Percentiles rank a stretch among this genome's conserved stretches.
phyloP scores from a whole-genome alignment of 2,113 vertebrate genomes.

The Phylloscopus trochiloides region DNA sequence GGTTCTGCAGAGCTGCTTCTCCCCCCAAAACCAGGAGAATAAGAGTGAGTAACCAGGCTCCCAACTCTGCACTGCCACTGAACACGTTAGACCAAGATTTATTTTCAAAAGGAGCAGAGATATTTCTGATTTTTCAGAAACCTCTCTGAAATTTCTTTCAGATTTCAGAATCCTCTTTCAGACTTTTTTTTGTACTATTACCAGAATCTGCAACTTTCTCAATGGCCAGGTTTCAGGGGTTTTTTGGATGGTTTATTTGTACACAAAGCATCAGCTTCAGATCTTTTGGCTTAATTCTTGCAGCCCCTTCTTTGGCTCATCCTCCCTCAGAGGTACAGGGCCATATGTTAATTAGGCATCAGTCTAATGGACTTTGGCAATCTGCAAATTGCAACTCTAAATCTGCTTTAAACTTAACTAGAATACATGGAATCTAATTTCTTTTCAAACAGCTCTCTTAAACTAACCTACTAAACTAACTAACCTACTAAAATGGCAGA shows the following conservation, averaged over 20 bases:
- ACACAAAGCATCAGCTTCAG: not conserved
- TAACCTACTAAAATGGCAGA: not conserved
- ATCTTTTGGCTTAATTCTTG: not conserved
- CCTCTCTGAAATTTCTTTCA: no score
- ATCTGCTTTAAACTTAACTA: not conserved
- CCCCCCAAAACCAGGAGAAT: not conserved
- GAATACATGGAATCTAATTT: not conserved
- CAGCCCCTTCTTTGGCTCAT: not conserved
- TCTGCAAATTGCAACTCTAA: constrained; percentile 42
- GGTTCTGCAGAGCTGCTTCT: not conserved
- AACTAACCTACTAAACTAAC: not conserved
- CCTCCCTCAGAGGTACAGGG: not conserved
- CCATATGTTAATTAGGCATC: not conserved
- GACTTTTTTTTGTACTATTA: not conserved
- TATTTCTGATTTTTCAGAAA: not conserved
- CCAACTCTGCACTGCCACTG: not conserved
- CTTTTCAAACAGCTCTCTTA: not conserved
- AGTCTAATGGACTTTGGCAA: constrained; percentile 45
- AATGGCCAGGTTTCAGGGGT: not conserved
- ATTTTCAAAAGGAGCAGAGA: not conserved
- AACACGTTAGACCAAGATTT: not conserved
- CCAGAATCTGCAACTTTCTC: not conserved
- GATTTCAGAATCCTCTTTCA: not conserved
- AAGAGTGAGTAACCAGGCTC: not conserved
- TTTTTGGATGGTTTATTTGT: not conserved